Evolutionary conservation across 2,113 vertebrate genomes (phyloP).

Genomic region (Chionis minor): DNA sequence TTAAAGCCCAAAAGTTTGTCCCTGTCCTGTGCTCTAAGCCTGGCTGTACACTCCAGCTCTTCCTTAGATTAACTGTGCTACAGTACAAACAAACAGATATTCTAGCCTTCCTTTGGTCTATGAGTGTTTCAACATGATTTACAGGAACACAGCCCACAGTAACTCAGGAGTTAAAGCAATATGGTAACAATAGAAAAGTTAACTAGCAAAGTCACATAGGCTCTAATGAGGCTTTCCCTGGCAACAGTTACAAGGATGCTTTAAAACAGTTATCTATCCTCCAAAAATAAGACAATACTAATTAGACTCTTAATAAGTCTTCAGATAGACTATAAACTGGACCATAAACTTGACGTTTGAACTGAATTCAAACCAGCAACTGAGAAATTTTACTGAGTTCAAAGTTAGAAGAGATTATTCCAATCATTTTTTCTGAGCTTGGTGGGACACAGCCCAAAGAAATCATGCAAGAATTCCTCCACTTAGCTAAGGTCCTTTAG

Average conservation of each 20-base stretch:
- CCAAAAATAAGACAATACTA: not conserved
- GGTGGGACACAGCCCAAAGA: not conserved
- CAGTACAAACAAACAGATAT: not conserved
- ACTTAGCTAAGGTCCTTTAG: not conserved
- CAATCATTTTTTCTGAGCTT: not conserved
- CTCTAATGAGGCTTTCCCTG: not conserved
- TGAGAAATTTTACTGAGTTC: not conserved
- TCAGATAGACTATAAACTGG: not conserved
- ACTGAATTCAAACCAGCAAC: not conserved
- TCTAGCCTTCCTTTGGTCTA: not conserved
- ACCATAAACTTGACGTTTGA: not conserved
- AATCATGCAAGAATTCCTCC: not conserved
- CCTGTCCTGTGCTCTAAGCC: not conserved
- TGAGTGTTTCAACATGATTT: not conserved
- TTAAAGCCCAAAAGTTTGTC: not conserved
- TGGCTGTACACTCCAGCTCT: not conserved
- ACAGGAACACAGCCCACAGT: not conserved
- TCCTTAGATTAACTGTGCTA: not conserved
- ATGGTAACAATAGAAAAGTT: not conserved
- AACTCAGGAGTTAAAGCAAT: not conserved
- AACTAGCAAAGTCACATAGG: not conserved
- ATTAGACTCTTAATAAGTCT: not conserved
- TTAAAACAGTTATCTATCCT: not conserved
- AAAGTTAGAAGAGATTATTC: not conserved
- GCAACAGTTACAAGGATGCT: not conserved